Percentiles rank a stretch among this genome's conserved stretches.
phyloP scores from a whole-genome alignment of 1,140 invertebrate genomes.

The Watersipora subatra region DNA sequence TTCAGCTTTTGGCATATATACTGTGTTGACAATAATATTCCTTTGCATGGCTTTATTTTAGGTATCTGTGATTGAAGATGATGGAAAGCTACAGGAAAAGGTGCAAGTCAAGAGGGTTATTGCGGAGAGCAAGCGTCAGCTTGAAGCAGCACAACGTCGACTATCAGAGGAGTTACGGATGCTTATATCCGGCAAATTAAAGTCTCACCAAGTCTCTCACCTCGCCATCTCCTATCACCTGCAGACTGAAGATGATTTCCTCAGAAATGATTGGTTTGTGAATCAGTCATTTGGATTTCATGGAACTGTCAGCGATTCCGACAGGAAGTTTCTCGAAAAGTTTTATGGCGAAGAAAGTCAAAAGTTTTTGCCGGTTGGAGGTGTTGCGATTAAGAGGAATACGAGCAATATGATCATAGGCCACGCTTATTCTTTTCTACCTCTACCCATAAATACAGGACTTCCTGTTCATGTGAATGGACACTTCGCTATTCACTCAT shows the following conservation, averaged over 20 bases:
- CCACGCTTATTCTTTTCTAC: constrained; percentile 14
- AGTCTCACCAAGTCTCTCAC: not conserved
- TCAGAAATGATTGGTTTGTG: not conserved
- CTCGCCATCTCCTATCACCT: not conserved
- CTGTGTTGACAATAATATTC: too few relatives aligned
- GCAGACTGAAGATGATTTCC: constrained; percentile 2
- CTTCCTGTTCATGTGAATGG: constrained; percentile 16
- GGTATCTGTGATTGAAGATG: not conserved
- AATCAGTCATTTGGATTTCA: not conserved
- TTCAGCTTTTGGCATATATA: too few relatives aligned
- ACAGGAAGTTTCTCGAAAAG: not conserved
- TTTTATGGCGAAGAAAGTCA: not conserved
- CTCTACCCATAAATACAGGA: constrained; percentile 14
- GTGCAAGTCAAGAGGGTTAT: not conserved
- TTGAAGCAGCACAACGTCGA: not conserved
- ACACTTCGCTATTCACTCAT: constrained; percentile 13
- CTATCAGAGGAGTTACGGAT: not conserved
- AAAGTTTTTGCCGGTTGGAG: not conserved
- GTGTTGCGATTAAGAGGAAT: not conserved
- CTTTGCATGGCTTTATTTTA: too few relatives aligned
- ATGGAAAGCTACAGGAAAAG: not conserved
- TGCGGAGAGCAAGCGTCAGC: not conserved
- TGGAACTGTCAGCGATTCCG: not conserved
- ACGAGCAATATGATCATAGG: not conserved
- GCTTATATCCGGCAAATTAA: constrained; percentile 1